phyloP scores from a whole-genome alignment of 2,888 invertebrate species.

The Agriopis aurantiaria region DNA sequence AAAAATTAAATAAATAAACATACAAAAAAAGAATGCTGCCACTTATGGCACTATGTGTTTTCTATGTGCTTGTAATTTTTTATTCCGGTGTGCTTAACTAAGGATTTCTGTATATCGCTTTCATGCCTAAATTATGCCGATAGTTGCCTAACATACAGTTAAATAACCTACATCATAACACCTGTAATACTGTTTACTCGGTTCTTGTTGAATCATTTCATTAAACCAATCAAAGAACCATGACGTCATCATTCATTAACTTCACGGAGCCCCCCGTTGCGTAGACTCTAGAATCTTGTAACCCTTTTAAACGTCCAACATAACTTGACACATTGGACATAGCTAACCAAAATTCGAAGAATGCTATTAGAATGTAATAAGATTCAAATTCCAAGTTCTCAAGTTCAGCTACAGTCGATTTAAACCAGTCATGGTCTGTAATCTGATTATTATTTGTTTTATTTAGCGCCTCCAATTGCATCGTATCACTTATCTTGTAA shows the following conservation, averaged over 20 bases:
- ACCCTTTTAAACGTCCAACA: slow-evolving; percentile 2
- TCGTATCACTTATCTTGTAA: slow-evolving; percentile 36
- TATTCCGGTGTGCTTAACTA: too few species aligned
- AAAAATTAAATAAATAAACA: too few species aligned
- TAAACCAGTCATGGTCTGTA: slow-evolving; percentile 21
- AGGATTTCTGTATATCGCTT: neutral
- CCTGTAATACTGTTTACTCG: slow-evolving; percentile 9
- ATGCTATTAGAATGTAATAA: slow-evolving; percentile 2
- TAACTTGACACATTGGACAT: neutral
- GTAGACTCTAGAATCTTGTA: neutral
- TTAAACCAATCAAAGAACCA: slow-evolving; percentile 21
- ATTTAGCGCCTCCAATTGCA: slow-evolving; percentile 35
- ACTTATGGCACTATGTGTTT: too few species aligned
- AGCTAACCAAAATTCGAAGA: neutral
- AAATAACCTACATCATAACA: slow-evolving; percentile 22
- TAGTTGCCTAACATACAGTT: slow-evolving; percentile 22
- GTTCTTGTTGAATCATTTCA: slow-evolving; percentile 20
- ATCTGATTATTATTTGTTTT: slow-evolving; percentile 29
- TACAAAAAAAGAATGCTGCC: too few species aligned
- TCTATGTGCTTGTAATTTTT: too few species aligned
- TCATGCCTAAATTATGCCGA: slow-evolving; percentile 7
- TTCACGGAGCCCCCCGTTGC: slow-evolving; percentile 25
- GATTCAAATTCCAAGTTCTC: neutral
- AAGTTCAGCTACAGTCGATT: neutral
- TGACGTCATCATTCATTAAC: slow-evolving; percentile 31